A percentile compares a stretch with the other conserved stretches of the same genome.
Evolutionary conservation across 2,797 vertebrate species (phyloP).

Genomic region (Acanthurus leucopareius): DNA sequence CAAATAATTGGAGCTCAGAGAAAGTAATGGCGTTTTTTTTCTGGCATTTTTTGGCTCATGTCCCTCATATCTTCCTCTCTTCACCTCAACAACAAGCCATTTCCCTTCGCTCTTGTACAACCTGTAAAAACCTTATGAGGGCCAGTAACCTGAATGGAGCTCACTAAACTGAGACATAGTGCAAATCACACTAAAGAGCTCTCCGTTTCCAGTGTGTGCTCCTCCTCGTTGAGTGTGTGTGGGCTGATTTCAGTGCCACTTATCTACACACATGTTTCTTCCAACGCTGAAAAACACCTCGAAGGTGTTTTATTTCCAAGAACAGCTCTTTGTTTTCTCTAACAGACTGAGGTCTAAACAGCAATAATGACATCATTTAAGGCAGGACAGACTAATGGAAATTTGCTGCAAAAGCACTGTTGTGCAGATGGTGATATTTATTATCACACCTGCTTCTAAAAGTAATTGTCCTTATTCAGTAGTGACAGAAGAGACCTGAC

Average conservation of each 20-base stretch:
- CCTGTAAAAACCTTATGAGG: slow-evolving; percentile 55
- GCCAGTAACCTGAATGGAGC: slow-evolving; percentile 44
- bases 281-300: not conserved
- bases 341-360: slow-evolving; percentile 17
- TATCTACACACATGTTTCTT: not conserved
- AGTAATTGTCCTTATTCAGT: not conserved
- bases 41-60: slow-evolving; percentile 36
- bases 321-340: slow-evolving; percentile 1
- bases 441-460: not conserved
- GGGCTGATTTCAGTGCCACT: slow-evolving; percentile 7
- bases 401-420: slow-evolving; percentile 8
- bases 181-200: slow-evolving; percentile 34
- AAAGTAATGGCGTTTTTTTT: slow-evolving; percentile 24
- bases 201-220: not conserved
- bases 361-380: not conserved
- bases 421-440: not conserved
- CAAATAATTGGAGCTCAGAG: slow-evolving; percentile 46
- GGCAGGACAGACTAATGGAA: slow-evolving; percentile 1
- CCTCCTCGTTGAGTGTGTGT: not conserved
- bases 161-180: slow-evolving; percentile 34
- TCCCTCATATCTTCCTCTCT: slow-evolving; percentile 14
- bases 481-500: not conserved
- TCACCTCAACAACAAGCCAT: slow-evolving; percentile 43
- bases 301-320: slow-evolving; percentile 11
- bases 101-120: slow-evolving; percentile 34